These are phyloP conservation scores for Alectoris magna DNA, from an alignment of 2,797 vertebrate species.

Conservation along the genomic window DNA sequence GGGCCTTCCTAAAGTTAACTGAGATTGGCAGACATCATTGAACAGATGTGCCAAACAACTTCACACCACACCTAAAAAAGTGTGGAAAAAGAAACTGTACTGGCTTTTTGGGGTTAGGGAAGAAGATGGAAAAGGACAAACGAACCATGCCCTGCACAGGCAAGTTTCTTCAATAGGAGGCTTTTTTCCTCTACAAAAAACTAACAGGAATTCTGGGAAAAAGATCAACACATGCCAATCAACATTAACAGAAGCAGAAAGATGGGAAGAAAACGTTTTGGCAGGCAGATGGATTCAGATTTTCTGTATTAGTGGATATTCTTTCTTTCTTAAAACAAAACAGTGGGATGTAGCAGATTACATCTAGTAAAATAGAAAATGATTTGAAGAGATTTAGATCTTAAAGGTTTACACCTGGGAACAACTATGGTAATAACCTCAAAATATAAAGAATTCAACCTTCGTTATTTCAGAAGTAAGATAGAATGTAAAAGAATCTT, in stretches of 20 bases:
- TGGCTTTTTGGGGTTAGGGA: not conserved
- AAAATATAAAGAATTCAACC: not conserved
- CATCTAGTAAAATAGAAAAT: not conserved
- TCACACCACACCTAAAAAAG: not conserved
- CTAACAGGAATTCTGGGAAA: not conserved
- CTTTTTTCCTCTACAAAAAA: not conserved
- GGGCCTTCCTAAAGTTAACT: not conserved
- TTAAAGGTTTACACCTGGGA: not conserved
- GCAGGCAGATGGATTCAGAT: not conserved
- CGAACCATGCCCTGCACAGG: not conserved
- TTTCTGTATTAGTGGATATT: rapidly evolving
- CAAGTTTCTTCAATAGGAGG: not conserved
- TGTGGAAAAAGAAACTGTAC: not conserved
- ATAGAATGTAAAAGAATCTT: not conserved
- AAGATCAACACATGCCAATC: not conserved
- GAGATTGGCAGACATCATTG: not conserved
- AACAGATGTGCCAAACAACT: not conserved
- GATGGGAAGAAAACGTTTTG: not conserved
- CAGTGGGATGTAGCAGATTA: not conserved
- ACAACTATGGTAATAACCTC: not conserved
- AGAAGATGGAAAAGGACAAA: not conserved
- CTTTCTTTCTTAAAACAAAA: not conserved
- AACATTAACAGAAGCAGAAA: not conserved
- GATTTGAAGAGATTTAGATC: not conserved
- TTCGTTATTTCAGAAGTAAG: not conserved